Conservation (phyloP, 1,140 invertebrate species). For the Oncopodura yosiiana region DNA sequence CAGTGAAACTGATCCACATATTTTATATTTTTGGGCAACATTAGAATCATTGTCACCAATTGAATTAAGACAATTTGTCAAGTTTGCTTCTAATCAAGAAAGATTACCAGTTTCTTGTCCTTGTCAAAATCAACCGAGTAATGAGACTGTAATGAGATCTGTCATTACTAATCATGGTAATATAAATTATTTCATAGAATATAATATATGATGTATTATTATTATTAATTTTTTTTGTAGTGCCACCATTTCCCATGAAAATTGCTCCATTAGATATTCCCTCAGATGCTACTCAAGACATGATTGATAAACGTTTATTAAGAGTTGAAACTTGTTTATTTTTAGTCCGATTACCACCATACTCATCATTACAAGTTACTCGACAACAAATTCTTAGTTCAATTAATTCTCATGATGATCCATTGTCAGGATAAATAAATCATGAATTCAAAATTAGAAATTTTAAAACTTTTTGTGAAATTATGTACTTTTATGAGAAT, state of each 20-base stretch:
- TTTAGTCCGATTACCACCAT: conserved; percentile 12
- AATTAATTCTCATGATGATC: conserved; percentile 12
- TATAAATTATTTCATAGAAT: too few relatives aligned
- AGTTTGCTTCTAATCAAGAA: conserved; percentile 38
- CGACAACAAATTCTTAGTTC: conserved; percentile 10
- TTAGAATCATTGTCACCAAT: conserved; percentile 40
- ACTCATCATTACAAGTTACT: conserved; percentile 12
- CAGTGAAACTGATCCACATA: conserved; percentile 41
- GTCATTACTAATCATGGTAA: too few relatives aligned
- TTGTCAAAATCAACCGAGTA: conserved; percentile 8
- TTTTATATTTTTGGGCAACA: conserved; percentile 42
- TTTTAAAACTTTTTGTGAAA: too few relatives aligned
- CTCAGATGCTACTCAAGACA: background rate
- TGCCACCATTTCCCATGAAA: conserved; percentile 23
- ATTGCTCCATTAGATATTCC: conserved; percentile 15
- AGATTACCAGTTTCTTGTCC: conserved; percentile 13
- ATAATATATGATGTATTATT: too few relatives aligned
- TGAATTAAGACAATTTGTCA: conserved; percentile 41
- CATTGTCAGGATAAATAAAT: conserved; percentile 12
- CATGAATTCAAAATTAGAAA: too few relatives aligned
- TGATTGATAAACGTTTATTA: conserved; percentile 9
- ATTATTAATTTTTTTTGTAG: too few relatives aligned
- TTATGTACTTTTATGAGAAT: too few relatives aligned
- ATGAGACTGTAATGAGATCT: too few relatives aligned
- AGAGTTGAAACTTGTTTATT: conserved; percentile 17